These are phyloP conservation scores for Xyliphius kryptos DNA, from an alignment of 2,113 vertebrate species.

Conservation along the genomic window DNA sequence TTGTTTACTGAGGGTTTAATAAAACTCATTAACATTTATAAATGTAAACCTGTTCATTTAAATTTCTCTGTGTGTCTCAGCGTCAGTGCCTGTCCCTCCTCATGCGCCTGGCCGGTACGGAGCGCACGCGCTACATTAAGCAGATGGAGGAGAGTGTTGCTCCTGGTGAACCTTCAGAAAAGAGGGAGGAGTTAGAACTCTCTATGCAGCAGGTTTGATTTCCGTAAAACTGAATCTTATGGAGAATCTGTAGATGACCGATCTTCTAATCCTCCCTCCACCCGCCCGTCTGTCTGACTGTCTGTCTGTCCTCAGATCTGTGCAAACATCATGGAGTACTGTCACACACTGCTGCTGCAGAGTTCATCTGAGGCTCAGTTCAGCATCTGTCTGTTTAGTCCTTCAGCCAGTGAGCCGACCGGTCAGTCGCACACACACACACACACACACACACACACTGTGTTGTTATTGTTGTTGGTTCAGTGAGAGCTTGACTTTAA, in stretches of 20 bases:
- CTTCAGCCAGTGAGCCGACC: conserved; percentile 78
- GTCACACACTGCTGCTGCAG: conserved; percentile 86
- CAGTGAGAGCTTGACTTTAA: too few relatives aligned
- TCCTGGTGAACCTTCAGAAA: conserved; percentile 76
- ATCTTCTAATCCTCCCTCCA: too few relatives aligned
- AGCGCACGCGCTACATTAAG: conserved; percentile 80
- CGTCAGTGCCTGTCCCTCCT: conserved; percentile 85
- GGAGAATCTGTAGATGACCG: too few relatives aligned
- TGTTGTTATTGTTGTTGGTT: neutral
- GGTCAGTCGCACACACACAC: conserved; percentile 62
- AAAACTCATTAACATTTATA: too few relatives aligned
- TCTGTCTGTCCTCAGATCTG: conserved; percentile 72
- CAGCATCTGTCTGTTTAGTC: conserved; percentile 85
- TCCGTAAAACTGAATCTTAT: too few relatives aligned
- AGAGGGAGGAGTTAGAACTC: conserved; percentile 81
- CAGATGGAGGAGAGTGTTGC: conserved; percentile 70
- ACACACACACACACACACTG: too few relatives aligned
- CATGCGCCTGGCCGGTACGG: conserved; percentile 81
- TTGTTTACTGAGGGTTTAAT: too few relatives aligned
- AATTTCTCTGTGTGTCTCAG: too few relatives aligned
- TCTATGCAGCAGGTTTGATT: conserved; percentile 84
- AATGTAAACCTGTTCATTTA: neutral
- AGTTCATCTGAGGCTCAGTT: conserved; percentile 80
- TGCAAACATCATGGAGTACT: conserved; percentile 97
- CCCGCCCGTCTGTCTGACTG: too few relatives aligned